A percentile compares a stretch with the other conserved stretches of the same genome.
These are phyloP conservation scores for Madoqua kirkii DNA, from an alignment of 2,113 vertebrate species.

Conservation along the genomic window DNA sequence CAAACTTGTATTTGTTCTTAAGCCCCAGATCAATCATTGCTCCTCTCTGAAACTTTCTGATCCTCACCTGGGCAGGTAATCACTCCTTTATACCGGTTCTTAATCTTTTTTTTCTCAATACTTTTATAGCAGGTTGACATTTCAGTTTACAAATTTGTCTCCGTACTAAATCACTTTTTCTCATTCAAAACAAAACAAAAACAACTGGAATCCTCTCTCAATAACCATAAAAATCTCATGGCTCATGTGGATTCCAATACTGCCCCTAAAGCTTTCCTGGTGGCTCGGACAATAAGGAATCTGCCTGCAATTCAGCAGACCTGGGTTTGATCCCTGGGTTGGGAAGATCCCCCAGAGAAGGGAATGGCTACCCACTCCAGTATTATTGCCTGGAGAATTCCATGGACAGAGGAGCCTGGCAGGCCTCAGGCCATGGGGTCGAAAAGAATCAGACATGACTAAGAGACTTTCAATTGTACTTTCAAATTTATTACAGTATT, in stretches of 20 bases:
- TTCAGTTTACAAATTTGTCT: conserved; percentile 15
- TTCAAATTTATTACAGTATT: neutral
- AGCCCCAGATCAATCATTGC: neutral
- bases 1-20: neutral
- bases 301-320: neutral
- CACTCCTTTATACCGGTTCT: neutral
- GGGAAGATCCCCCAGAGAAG: neutral
- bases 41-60: neutral
- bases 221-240: neutral
- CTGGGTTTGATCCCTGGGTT: neutral
- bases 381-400: neutral
- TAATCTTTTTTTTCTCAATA: neutral
- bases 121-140: neutral
- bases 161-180: neutral
- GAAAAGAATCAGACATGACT: neutral
- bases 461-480: neutral
- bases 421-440: neutral
- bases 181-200: neutral
- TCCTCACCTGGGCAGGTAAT: neutral
- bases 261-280: neutral
- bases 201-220: neutral
- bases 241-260: neutral
- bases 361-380: neutral
- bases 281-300: neutral
- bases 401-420: neutral